Base-by-base conservation (phyloP, 2,113 vertebrate species). In the Bostrychus sinensis region DNA sequence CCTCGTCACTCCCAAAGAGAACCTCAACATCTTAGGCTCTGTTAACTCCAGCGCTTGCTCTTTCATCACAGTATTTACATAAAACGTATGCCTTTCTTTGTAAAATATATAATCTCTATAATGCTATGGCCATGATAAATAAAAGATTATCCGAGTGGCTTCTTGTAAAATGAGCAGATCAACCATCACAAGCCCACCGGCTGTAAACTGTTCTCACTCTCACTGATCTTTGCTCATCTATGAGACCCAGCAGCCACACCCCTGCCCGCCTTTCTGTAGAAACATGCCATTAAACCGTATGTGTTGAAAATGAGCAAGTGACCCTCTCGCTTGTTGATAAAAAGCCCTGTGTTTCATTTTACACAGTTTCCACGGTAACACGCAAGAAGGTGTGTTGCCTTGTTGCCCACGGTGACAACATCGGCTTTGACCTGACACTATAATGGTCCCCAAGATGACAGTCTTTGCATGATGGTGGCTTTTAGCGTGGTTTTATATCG, bases 311-410 rank as follows among this genome's bases (percentile, higher is more conserved):
- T 42, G 64, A 58, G n/a, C 46, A 46, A 66, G 67, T 75, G 72
- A 76, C 74, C 62, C 43, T 28, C 45, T 56, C 57, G 46, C 34
- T 58, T 60, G 57, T 58, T 42, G 43, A 12, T 12, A 7, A 62
- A 37, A 56, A 45, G 38, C 20, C 54, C 34, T 0, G 1, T 50
- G 17, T 43, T 42, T 45, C 45, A 62, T 19, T 59, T 70, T 60
- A 17, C 50, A 9, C 56, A 48, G 80, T 79, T 83, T 80, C 81
- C 81, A 77, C 38, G 76, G 77, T 65, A 83, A 83, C 81, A 22
- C 54, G 23, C 0, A 16, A 16, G 39, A 68, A 69, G 56, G 58
- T 68, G 68, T 34, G 16, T 62, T 56, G 10, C 14, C n/a, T n/a
- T 17, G 17, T 13, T 23, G 20, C 36, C 22, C 46, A 26, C 41